phyloP scores from a whole-genome alignment of 2,888 invertebrate species.

The Coremacera marginata region DNA sequence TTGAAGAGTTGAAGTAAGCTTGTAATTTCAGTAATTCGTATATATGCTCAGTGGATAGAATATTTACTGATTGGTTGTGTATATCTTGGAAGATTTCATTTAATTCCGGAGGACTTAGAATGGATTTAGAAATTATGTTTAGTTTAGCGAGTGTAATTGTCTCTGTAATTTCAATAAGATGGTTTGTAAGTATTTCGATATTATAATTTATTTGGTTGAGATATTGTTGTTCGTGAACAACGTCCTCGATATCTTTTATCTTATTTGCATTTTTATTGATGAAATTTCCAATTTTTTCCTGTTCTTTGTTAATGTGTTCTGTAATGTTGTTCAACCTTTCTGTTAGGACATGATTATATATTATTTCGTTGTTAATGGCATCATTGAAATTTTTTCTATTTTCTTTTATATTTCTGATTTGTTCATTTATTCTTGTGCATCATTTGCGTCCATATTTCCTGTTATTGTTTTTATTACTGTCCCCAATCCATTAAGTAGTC shows the following conservation, averaged over 20 bases:
- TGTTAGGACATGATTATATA: constrained; percentile 6
- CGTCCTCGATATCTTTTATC: constrained; percentile 29
- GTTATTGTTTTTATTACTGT: constrained; percentile 43
- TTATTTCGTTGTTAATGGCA: constrained; percentile 41
- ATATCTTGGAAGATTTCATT: constrained; percentile 36
- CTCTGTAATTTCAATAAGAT: constrained; percentile 42
- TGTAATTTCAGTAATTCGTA: constrained; percentile 44
- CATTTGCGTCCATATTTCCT: constrained; percentile 44
- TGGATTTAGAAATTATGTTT: constrained; percentile 45
- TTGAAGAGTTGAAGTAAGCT: constrained; percentile 41
- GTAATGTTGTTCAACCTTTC: constrained; percentile 43
- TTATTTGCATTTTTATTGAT: constrained; percentile 29
- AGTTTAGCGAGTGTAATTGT: constrained; percentile 43
- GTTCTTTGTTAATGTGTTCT: constrained; percentile 43
- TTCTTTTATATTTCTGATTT: not conserved
- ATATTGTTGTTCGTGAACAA: constrained; percentile 32
- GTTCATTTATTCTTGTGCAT: constrained; percentile 33
- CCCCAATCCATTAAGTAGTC: constrained; percentile 41
- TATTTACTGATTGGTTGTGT: constrained; percentile 35
- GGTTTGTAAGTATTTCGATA: constrained; percentile 39
- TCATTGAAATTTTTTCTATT: constrained; percentile 25
- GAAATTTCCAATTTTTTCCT: constrained; percentile 38
- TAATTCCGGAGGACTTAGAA: constrained; percentile 43
- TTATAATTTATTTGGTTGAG: constrained; percentile 26
- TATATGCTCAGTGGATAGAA: constrained; percentile 43